A percentile compares a stretch with the other conserved stretches of the same genome.
These are phyloP conservation scores for Ochropleura leucogaster DNA, from an alignment of 2,888 invertebrate species.

Conservation along the genomic window DNA sequence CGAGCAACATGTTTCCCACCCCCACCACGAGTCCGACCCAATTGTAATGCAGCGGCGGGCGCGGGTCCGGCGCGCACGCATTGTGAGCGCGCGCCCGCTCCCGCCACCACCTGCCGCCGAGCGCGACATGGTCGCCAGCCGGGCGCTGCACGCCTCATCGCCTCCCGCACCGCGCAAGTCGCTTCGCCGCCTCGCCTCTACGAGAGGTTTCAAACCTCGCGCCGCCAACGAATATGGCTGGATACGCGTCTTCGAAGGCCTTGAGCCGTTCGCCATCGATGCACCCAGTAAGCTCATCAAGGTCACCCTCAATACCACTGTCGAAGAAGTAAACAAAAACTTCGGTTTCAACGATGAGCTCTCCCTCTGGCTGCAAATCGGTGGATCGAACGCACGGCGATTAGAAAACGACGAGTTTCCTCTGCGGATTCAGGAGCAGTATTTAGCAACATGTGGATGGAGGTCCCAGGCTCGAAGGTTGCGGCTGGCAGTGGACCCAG, in stretches of 20 bases:
- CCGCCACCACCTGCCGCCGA: constrained; percentile 78
- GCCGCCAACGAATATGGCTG: constrained; percentile 87
- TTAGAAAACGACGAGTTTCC: constrained; percentile 90
- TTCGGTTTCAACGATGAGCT: constrained; percentile 88
- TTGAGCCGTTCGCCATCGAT: constrained; percentile 86
- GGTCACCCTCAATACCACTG: constrained; percentile 90
- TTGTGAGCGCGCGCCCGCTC: constrained; percentile 80
- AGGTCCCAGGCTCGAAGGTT: constrained; percentile 90
- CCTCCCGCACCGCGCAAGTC: constrained; percentile 86
- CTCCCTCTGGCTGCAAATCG: constrained; percentile 90
- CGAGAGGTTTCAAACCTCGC: constrained; percentile 86
- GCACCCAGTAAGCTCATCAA: constrained; percentile 90
- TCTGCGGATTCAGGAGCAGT: constrained; percentile 91
- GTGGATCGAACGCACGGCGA: constrained; percentile 90
- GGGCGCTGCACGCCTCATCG: constrained; percentile 87
- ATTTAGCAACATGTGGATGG: constrained; percentile 91
- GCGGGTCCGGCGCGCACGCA: constrained; percentile 81
- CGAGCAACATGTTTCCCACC: constrained; percentile 89
- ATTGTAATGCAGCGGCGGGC: constrained; percentile 86
- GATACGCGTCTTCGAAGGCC: constrained; percentile 92
- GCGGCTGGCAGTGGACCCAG: constrained; percentile 92
- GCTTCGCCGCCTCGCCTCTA: constrained; percentile 88
- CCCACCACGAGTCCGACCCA: constrained; percentile 87
- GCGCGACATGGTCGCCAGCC: constrained; percentile 88
- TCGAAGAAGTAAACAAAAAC: constrained; percentile 88